Base-by-base conservation (phyloP, 2,113 vertebrate species). In the Oncorhynchus kisutch region DNA sequence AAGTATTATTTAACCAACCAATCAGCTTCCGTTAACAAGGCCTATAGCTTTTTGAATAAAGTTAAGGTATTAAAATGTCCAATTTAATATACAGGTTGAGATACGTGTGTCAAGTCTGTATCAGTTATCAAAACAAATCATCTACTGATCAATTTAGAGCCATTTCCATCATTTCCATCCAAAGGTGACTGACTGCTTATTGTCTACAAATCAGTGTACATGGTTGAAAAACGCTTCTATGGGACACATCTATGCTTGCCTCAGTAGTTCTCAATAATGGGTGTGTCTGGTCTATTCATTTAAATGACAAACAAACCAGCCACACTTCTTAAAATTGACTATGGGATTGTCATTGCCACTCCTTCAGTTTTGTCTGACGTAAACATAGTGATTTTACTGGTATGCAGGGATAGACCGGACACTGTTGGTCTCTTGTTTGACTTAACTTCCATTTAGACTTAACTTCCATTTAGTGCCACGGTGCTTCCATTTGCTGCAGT, bases 211-310 rank as follows among this genome's bases (percentile, higher is more conserved):
- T 57, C 54, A 57, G 54, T 20, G 54, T 57, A 14, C 18, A 57
- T 18, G 13, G 54, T 57, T 45, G 8, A 39, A 39, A 39, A 57
- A 57, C 51, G 16, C 3, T 57, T 57, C 18, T 57, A 57, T 57
- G 18, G 39, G 39, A 45, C 39, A 45, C 39, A 45, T 45, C 8
- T 45, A 45, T 45, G 39, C 39, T 45, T 45, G 39, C 11, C 39
- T 45, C 51, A 5, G 51, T n/a, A 22, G 59, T 22, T 62, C n/a
- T 62, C n/a, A 62, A 72, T 34, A 78, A 67, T 72, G 54, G 81
- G 75, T 1, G 51, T 48, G 22, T 66, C 45, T 54, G 0, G 24
- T 71, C 51, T 39, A 5, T 54, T 54, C 51, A 54, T 71, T 71
- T 51, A 22, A 70, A 70, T 13, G 11, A 0, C 16, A 25, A n/a